Percentiles rank a stretch among this genome's conserved stretches.
phyloP scores from a whole-genome alignment of 2,113 vertebrate species.

The Panurus biarmicus region DNA sequence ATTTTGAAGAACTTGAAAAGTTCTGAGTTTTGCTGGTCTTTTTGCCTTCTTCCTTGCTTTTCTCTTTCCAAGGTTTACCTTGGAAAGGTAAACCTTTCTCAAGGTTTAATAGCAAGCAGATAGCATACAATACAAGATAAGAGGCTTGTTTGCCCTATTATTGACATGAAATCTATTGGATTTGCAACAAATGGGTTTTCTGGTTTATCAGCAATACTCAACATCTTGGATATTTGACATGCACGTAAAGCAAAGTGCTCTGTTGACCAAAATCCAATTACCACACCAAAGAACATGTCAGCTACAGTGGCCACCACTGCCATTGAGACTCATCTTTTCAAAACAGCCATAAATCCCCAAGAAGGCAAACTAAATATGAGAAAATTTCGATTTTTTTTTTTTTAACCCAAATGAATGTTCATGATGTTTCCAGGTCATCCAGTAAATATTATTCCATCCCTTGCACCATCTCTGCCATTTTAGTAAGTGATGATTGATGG shows the following conservation, averaged over 20 bases:
- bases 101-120: not conserved
- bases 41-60: not conserved
- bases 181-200: not conserved
- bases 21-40: slow-evolving; percentile 28
- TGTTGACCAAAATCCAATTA: not conserved
- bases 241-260: not conserved
- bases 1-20: slow-evolving; percentile 42
- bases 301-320: not conserved
- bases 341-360: not conserved
- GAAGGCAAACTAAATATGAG: not conserved
- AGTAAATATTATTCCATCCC: not conserved
- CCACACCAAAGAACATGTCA: not conserved
- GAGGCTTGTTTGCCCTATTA: not conserved
- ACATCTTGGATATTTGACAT: not conserved
- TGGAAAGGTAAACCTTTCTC: too few species aligned
- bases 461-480: not conserved
- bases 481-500: not conserved
- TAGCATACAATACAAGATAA: not conserved
- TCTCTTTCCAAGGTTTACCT: not conserved
- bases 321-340: not conserved
- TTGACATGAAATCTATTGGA: not conserved
- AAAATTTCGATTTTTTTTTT: not conserved
- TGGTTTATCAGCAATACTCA: not conserved
- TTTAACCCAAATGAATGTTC: not conserved
- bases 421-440: not conserved